A percentile compares a stretch with the other conserved stretches of the same genome.
Conservation (phyloP, 2,888 invertebrate species). For the Hydroisotoma schaefferi region DNA sequence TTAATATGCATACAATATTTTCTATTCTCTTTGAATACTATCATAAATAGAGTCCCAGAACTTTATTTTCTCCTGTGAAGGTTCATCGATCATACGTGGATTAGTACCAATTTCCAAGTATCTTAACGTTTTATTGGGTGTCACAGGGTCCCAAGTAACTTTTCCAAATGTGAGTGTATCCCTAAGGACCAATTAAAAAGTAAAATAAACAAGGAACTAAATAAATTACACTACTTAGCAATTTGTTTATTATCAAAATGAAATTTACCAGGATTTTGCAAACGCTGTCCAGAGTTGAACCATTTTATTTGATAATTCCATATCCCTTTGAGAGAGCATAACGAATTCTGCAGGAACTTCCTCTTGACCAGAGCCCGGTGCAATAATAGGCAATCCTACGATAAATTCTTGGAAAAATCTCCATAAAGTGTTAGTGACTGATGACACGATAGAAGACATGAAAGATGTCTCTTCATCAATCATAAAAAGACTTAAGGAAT, state of each 20-base stretch:
- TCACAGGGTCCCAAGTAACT: conserved; percentile 26
- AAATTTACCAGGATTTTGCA: conserved; percentile 23
- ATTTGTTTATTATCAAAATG: too few relatives aligned
- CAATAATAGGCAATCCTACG: conserved; percentile 13
- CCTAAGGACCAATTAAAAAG: conserved; percentile 6
- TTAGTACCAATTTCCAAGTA: conserved; percentile 36
- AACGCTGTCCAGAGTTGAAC: conserved; percentile 22
- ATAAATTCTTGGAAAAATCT: conserved; percentile 22
- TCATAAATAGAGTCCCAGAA: conserved; percentile 38
- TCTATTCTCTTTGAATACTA: neutral
- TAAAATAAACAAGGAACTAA: neutral
- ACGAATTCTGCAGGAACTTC: conserved; percentile 22
- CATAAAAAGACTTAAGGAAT: neutral
- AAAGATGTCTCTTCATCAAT: neutral
- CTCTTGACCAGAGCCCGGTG: conserved; percentile 20
- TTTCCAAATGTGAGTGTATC: conserved; percentile 26
- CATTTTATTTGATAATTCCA: conserved; percentile 16
- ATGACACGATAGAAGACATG: too few relatives aligned
- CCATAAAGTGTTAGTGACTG: conserved; percentile 14
- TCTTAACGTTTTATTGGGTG: conserved; percentile 16
- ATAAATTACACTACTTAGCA: too few relatives aligned
- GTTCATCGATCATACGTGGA: conserved; percentile 38
- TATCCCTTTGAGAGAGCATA: conserved; percentile 22
- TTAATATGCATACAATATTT: neutral
- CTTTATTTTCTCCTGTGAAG: conserved; percentile 31